phyloP scores from a whole-genome alignment of 2,797 vertebrate genomes.

The Poecilia wingei region DNA sequence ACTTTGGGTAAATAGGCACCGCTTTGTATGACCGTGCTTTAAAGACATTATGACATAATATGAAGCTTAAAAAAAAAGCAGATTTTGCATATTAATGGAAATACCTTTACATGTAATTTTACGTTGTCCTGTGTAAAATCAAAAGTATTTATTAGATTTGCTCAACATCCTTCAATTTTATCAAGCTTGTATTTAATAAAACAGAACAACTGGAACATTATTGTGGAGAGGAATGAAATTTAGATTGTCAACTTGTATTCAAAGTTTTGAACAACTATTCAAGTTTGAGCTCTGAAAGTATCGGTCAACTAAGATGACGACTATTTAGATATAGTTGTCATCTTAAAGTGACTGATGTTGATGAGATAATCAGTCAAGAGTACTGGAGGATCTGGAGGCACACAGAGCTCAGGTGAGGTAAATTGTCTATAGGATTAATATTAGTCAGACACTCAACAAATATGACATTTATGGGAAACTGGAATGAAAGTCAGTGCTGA shows the following conservation, averaged over 20 bases:
- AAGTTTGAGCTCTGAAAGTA: background rate
- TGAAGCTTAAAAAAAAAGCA: background rate
- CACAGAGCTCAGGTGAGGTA: background rate
- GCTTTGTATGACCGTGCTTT: background rate
- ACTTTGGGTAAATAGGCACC: background rate
- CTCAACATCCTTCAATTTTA: background rate
- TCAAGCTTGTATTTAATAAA: background rate
- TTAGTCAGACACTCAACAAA: background rate
- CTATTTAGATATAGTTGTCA: background rate
- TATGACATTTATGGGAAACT: background rate
- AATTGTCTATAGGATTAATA: background rate
- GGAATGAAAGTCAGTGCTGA: background rate
- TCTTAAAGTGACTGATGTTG: background rate
- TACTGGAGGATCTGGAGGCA: background rate
- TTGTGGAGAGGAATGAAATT: background rate
- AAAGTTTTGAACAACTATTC: background rate
- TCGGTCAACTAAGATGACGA: background rate
- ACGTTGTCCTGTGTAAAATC: background rate
- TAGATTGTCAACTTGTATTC: background rate
- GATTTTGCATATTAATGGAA: background rate
- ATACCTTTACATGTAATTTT: background rate
- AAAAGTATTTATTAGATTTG: background rate
- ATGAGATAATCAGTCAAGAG: background rate
- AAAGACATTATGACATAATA: background rate
- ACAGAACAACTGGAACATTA: background rate